Evolutionary conservation across 1,140 invertebrate genomes (phyloP).

Genomic region (Neomicropteryx cornuta): DNA sequence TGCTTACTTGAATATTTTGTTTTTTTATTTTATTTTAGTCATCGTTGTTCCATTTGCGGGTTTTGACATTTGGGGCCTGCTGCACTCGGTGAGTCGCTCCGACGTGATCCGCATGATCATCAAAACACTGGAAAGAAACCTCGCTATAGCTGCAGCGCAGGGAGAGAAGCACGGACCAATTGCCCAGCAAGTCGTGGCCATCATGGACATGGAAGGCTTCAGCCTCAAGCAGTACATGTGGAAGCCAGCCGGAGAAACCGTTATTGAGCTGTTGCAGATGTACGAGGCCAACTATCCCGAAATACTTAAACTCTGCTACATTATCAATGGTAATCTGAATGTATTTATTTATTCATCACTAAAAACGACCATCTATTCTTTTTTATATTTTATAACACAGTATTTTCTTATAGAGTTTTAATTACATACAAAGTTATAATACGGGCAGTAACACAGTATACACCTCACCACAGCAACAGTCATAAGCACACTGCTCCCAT

Average conservation of each 20-base stretch:
- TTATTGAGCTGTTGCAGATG: slow-evolving; percentile 68
- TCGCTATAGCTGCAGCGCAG: slow-evolving; percentile 48
- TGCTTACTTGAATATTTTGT: background rate
- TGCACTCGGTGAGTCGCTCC: slow-evolving; percentile 61
- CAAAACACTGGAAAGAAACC: slow-evolving; percentile 47
- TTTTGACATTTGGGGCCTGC: slow-evolving; percentile 65
- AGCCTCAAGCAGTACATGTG: slow-evolving; percentile 72
- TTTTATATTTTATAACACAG: too few relatives aligned
- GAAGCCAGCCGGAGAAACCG: slow-evolving; percentile 79
- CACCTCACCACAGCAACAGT: too few relatives aligned
- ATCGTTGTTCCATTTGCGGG: slow-evolving; percentile 60
- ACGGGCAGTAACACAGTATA: too few relatives aligned
- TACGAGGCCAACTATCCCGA: slow-evolving; percentile 84
- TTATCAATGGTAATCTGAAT: slow-evolving; percentile 61
- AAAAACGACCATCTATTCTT: too few relatives aligned
- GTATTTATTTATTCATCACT: slow-evolving; percentile 3
- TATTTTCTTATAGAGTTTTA: too few relatives aligned
- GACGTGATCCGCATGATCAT: slow-evolving; percentile 63
- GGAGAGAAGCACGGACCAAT: slow-evolving; percentile 44
- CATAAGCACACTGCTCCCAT: too few relatives aligned
- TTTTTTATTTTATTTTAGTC: slow-evolving; percentile 36
- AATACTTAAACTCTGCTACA: slow-evolving; percentile 73
- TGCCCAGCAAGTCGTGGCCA: slow-evolving; percentile 52
- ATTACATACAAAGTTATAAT: too few relatives aligned
- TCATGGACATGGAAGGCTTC: slow-evolving; percentile 82